Evolutionary conservation across 2,797 vertebrate species (phyloP), one percentile per base, ranked within the genome.

Genomic region (Streptopelia turtur): DNA sequence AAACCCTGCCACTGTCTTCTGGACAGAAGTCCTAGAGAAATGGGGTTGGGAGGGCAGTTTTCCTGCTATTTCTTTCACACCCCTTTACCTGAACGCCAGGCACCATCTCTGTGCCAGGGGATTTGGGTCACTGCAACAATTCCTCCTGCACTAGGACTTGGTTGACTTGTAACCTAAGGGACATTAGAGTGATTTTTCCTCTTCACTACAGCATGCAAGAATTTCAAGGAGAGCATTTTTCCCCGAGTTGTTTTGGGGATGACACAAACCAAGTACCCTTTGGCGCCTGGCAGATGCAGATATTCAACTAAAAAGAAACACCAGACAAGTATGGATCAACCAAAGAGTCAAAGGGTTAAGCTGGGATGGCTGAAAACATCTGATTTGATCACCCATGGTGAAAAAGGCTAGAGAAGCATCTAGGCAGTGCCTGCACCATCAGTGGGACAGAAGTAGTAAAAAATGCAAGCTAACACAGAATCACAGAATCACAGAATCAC

Each of bases 31-130:
- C 16, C 59, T 57, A 21, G 11, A 71, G 45, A 75, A 82, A 56
- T 12, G 28, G 8, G 21, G 6, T 5, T 10, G 0, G 0, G 3
- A 1, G 6, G 3, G 4, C 12, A 72, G n/a, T 80, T 71, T 23
- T 70, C 25, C 45, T 64, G n/a, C 35, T 68, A 3, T 10, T 68
- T 57, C 55, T 37, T 47, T 60, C 50, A 39, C 13, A n/a, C 6
- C 16, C 65, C 16, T 47, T 41, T 59, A 37, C 18, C 53, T 5
- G 31, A 63, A 31, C 1, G 2, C 37, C 71, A 60, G 30, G 30
- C 18, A 60, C 30, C 18, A 24, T 22, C 59, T 52, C 45, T 24
- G 37, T 23, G 47, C 16, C 16, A n/a, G 11, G 5, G 39, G 11
- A 72, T 33, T 3, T 74, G 33, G 27, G 65, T 89, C 60, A 69